These are phyloP conservation scores for Omphaloscelis lunosa DNA, from an alignment of 2,888 invertebrate species.

Conservation along the genomic window DNA sequence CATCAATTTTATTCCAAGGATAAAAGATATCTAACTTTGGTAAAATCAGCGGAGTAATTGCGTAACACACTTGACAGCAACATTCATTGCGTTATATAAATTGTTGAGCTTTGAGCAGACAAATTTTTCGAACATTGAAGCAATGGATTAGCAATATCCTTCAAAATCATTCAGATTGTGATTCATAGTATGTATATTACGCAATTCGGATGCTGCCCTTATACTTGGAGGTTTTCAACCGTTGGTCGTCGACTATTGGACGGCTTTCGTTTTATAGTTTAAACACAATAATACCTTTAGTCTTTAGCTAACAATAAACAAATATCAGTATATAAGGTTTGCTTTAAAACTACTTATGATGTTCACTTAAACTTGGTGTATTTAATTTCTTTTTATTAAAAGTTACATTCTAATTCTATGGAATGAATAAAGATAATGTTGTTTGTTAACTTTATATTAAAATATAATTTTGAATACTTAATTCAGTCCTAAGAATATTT, in stretches of 20 bases:
- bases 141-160: too few species aligned
- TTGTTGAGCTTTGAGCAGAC: too few species aligned
- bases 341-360: constrained; percentile 44
- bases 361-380: constrained; percentile 31
- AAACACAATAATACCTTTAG: constrained; percentile 33
- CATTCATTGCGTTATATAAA: too few species aligned
- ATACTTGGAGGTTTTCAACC: constrained; percentile 9
- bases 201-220: not conserved
- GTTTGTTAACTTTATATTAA: constrained; percentile 14
- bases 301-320: constrained; percentile 34
- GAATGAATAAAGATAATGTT: constrained; percentile 34
- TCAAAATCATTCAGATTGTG: too few species aligned
- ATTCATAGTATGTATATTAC: too few species aligned
- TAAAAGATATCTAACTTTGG: too few species aligned
- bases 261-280: constrained; percentile 18
- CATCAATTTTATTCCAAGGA: not conserved
- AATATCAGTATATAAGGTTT: constrained; percentile 40
- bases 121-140: too few species aligned
- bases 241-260: constrained; percentile 9
- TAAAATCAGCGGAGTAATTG: not conserved
- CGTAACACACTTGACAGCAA: too few species aligned
- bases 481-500: constrained; percentile 40
- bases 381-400: constrained; percentile 14
- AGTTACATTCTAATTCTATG: constrained; percentile 17
- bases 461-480: constrained; percentile 37